Conservation (phyloP, 2,888 invertebrate genomes). For the Drosophila mimetica region DNA sequence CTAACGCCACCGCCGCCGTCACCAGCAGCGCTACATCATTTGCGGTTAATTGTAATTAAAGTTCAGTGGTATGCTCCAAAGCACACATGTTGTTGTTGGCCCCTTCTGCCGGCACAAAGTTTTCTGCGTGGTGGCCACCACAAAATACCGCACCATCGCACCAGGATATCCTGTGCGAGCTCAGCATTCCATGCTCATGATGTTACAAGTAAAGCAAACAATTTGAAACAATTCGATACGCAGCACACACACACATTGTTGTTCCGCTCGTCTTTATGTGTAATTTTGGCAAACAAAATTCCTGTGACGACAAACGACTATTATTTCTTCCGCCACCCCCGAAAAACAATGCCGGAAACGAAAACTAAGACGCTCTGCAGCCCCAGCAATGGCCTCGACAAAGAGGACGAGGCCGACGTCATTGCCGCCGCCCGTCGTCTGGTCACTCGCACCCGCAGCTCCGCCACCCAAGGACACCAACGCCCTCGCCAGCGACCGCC, state of each 20-base stretch:
- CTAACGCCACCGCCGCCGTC: conserved; percentile 46
- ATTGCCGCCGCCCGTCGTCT: conserved; percentile 14
- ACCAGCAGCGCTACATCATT: conserved; percentile 62
- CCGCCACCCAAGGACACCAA: not conserved
- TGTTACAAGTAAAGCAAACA: conserved; percentile 50
- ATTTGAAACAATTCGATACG: conserved; percentile 37
- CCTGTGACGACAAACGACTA: conserved; percentile 16
- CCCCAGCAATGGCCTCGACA: conserved; percentile 26
- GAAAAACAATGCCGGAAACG: conserved; percentile 53
- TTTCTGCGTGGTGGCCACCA: not conserved
- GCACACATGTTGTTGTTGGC: conserved; percentile 46
- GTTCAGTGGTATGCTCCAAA: conserved; percentile 62
- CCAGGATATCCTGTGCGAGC: conserved; percentile 20
- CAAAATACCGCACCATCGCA: conserved; percentile 2
- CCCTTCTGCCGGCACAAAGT: not conserved
- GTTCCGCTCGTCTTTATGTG: conserved; percentile 1
- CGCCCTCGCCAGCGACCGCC: not conserved
- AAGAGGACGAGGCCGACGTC: conserved; percentile 17
- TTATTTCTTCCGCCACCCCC: too few species aligned
- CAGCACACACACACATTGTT: conserved; percentile 5
- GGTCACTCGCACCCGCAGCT: conserved; percentile 1
- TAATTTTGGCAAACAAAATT: conserved; percentile 46
- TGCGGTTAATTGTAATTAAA: conserved; percentile 75
- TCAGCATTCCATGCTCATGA: conserved; percentile 43
- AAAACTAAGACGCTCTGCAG: conserved; percentile 22